These are phyloP conservation scores for Drosophila pseudotakahashii DNA, from an alignment of 2,888 invertebrate species.

Conservation along the genomic window DNA sequence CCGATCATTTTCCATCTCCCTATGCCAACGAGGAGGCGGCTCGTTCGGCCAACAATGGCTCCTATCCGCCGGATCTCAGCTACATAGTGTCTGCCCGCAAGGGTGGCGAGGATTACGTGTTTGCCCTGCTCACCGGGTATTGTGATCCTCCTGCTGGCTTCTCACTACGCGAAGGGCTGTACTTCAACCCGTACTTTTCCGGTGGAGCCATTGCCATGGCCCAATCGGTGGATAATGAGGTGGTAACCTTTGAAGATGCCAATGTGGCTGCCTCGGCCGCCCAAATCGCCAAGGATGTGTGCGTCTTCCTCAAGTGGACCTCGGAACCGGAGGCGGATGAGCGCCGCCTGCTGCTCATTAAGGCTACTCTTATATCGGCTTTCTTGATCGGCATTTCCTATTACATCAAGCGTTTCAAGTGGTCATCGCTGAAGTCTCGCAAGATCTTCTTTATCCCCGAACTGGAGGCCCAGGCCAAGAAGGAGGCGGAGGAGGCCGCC, in stretches of 20 bases:
- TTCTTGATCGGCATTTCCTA: conserved; percentile 87
- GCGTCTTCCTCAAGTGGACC: conserved; percentile 96
- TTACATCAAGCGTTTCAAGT: conserved; percentile 95
- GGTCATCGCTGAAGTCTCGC: conserved; percentile 92
- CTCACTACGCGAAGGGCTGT: conserved; percentile 93
- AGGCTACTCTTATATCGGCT: conserved; percentile 88
- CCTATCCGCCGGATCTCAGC: conserved; percentile 97
- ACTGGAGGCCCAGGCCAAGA: conserved; percentile 2
- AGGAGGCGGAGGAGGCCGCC: neutral
- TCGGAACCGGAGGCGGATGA: conserved; percentile 96
- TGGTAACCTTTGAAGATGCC: conserved; percentile 88
- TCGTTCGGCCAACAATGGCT: conserved; percentile 97
- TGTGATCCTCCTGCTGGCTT: conserved; percentile 97
- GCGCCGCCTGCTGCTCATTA: conserved; percentile 92
- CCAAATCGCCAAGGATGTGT: conserved; percentile 98
- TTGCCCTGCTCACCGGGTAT: conserved; percentile 97
- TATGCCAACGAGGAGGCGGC: conserved; percentile 99
- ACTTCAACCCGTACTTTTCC: conserved; percentile 99
- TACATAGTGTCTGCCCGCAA: conserved; percentile 94
- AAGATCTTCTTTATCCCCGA: conserved; percentile 91
- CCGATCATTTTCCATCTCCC: conserved; percentile 95
- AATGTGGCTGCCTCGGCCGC: conserved; percentile 96
- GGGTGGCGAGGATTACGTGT: conserved; percentile 98
- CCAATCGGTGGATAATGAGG: conserved; percentile 94
- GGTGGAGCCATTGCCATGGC: conserved; percentile 99